phyloP scores from a whole-genome alignment of 2,888 invertebrate genomes.

The Cepaea hortensis region DNA sequence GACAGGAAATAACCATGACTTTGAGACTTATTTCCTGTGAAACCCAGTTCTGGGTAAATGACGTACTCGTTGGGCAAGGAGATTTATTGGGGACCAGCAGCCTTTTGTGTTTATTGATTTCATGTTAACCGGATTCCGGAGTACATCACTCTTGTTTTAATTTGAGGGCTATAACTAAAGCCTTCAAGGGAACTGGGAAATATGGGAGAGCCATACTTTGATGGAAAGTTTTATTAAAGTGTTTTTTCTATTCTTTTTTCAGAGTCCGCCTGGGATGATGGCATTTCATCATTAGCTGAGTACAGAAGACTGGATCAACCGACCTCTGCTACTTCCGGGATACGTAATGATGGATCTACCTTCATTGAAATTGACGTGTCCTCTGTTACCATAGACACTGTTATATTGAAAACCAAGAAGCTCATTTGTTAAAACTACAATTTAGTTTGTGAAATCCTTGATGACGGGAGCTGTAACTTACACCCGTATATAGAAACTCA shows the following conservation, averaged over 20 bases:
- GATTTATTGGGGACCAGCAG: background rate
- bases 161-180: slow-evolving; percentile 17
- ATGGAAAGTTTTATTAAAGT: background rate
- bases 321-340: background rate
- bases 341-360: background rate
- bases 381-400: too few species aligned
- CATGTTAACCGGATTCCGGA: slow-evolving; percentile 11
- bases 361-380: too few species aligned
- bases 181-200: background rate
- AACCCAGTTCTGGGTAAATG: slow-evolving; percentile 6
- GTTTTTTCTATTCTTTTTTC: background rate
- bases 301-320: background rate
- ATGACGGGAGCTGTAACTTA: too few species aligned
- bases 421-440: too few species aligned
- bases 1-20: slow-evolving; percentile 5
- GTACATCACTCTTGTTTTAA: slow-evolving; percentile 23
- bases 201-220: background rate
- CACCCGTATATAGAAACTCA: too few species aligned
- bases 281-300: background rate
- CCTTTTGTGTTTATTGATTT: slow-evolving; percentile 26
- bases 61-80: slow-evolving; percentile 10
- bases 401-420: too few species aligned
- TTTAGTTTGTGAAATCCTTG: too few species aligned
- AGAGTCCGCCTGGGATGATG: background rate
- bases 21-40: slow-evolving; percentile 15